Conservation (phyloP, 2,797 vertebrate species). For the Heliangelus exortis region DNA sequence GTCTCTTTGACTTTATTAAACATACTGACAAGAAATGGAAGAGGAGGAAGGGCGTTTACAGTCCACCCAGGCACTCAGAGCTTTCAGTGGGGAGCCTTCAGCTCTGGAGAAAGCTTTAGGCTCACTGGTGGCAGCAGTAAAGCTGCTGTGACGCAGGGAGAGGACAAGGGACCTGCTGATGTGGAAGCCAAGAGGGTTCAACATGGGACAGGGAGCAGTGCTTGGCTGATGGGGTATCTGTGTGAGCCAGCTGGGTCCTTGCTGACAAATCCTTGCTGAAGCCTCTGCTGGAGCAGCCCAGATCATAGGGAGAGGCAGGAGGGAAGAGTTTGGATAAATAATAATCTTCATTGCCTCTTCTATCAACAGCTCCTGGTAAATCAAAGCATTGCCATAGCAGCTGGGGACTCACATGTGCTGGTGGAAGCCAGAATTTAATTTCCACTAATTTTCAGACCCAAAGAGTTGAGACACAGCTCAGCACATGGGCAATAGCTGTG, state of each 20-base stretch:
- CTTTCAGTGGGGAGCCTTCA: background rate
- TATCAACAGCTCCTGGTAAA: fast-evolving
- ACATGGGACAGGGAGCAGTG: fast-evolving
- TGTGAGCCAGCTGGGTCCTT: background rate
- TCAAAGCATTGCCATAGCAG: background rate
- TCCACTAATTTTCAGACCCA: background rate
- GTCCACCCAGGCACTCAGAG: background rate
- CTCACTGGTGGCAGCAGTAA: background rate
- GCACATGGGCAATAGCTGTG: background rate
- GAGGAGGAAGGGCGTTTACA: background rate
- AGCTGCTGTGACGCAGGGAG: fast-evolving
- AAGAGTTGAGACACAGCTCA: background rate
- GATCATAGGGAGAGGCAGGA: background rate
- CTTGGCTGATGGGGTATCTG: fast-evolving
- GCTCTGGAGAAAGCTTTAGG: background rate
- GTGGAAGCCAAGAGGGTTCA: background rate
- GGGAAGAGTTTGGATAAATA: background rate
- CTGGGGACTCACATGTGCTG: background rate
- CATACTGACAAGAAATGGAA: background rate
- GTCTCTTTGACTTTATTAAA: constrained; percentile 20
- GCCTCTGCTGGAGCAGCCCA: background rate
- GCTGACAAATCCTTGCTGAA: background rate
- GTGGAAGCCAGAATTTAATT: background rate
- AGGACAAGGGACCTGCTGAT: background rate
- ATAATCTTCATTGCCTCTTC: background rate